These are phyloP conservation scores for Buceros bicornis DNA, from an alignment of 2,797 vertebrate species.

Conservation along the genomic window DNA sequence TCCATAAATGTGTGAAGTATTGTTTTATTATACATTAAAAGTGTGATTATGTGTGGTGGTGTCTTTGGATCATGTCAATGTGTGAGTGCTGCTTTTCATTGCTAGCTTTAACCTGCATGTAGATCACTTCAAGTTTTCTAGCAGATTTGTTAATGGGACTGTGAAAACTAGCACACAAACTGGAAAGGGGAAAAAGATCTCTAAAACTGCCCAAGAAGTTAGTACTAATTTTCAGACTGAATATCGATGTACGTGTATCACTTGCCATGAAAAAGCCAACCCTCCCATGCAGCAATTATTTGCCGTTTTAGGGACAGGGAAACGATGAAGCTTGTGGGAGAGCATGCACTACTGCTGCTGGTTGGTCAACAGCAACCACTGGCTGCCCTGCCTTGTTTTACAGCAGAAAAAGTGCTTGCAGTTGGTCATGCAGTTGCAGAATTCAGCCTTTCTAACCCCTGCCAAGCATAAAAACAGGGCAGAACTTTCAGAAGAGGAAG, in stretches of 20 bases:
- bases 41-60: constrained; percentile 12
- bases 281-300: background rate
- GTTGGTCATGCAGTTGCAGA: background rate
- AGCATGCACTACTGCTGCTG: background rate
- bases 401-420: background rate
- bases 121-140: constrained; percentile 26
- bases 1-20: constrained; percentile 5
- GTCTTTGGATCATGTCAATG: constrained; percentile 22
- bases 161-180: background rate
- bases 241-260: background rate
- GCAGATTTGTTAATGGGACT: background rate
- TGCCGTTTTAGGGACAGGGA: background rate
- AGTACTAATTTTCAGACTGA: background rate
- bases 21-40: constrained; percentile 54
- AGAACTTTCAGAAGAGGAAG: background rate
- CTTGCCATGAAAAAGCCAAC: background rate
- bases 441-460: background rate
- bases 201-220: background rate
- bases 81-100: constrained; percentile 5
- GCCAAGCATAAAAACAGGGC: background rate
- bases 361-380: background rate
- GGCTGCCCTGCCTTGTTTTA: background rate
- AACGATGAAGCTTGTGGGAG: background rate
- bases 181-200: background rate
- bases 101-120: background rate